phyloP scores from a whole-genome alignment of 2,797 vertebrate species.

The Alosa sapidissima region DNA sequence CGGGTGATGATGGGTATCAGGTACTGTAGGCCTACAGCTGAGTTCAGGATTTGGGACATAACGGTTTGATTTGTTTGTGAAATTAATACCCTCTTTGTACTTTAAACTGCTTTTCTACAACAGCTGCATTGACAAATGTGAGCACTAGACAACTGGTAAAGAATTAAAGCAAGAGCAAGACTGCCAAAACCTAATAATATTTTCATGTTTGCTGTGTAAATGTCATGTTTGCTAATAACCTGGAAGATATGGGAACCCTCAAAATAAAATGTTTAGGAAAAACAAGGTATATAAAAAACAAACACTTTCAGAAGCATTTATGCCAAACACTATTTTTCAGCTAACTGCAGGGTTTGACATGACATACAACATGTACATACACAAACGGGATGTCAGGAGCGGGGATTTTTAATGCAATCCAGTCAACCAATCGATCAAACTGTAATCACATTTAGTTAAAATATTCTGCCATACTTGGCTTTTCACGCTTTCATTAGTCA shows the following conservation, averaged over 20 bases:
- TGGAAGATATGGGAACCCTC: not conserved
- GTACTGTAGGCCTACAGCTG: not conserved
- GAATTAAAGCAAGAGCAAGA: not conserved
- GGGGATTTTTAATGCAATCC: not conserved
- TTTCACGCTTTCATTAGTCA: slow-evolving; percentile 13
- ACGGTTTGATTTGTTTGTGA: not conserved
- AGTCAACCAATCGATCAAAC: not conserved
- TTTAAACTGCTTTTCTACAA: not conserved
- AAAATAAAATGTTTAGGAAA: not conserved
- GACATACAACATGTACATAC: not conserved
- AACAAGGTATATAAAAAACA: not conserved
- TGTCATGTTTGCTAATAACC: not conserved
- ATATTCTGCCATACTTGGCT: not conserved
- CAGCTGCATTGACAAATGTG: not conserved
- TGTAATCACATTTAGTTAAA: not conserved
- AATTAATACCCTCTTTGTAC: not conserved
- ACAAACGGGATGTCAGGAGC: not conserved
- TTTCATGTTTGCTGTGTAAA: not conserved
- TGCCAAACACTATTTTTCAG: not conserved
- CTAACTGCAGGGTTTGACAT: not conserved
- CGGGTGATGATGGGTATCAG: not conserved
- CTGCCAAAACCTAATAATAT: not conserved
- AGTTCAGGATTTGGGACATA: not conserved
- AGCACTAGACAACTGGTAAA: not conserved
- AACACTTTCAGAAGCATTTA: not conserved